A percentile compares a stretch with the other conserved stretches of the same genome.
phyloP scores from a whole-genome alignment of 2,888 invertebrate species.

The Caenorhabditis becei region DNA sequence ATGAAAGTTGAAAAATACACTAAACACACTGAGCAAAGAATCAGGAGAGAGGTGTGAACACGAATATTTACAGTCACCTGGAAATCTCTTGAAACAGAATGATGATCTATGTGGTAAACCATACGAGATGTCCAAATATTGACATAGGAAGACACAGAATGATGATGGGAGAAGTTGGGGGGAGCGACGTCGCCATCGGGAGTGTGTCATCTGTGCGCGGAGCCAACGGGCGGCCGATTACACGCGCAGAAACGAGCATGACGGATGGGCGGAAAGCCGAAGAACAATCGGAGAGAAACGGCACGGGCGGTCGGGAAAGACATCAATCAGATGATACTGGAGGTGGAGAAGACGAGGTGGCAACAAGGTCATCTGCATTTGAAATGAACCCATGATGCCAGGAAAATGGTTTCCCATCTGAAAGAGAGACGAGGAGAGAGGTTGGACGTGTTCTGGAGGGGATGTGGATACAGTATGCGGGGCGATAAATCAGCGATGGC shows the following conservation, averaged over 20 bases:
- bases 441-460: slow-evolving; percentile 6
- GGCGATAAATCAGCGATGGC: slow-evolving; percentile 5
- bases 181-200: slow-evolving; percentile 10
- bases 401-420: too few relatives aligned
- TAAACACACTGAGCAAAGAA: background rate
- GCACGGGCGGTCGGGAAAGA: background rate
- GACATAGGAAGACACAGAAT: slow-evolving; percentile 26
- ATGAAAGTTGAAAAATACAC: too few relatives aligned
- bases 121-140: slow-evolving; percentile 38
- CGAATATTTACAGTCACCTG: background rate
- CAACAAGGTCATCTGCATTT: slow-evolving; percentile 46
- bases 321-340: slow-evolving; percentile 26
- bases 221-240: slow-evolving; percentile 17
- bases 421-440: too few relatives aligned
- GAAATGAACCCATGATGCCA: slow-evolving; percentile 10
- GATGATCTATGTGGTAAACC: slow-evolving; percentile 1
- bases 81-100: background rate
- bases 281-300: slow-evolving; percentile 15
- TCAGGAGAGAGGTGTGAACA: background rate
- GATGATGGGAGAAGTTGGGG: background rate
- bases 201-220: slow-evolving; percentile 1
- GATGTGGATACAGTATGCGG: background rate
- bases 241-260: slow-evolving; percentile 8
- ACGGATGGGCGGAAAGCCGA: slow-evolving; percentile 22
- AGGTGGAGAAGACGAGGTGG: slow-evolving; percentile 24